Evolutionary conservation across 2,113 vertebrate genomes (phyloP), one percentile per base, ranked within the genome.

Genomic region (Mola mola): DNA sequence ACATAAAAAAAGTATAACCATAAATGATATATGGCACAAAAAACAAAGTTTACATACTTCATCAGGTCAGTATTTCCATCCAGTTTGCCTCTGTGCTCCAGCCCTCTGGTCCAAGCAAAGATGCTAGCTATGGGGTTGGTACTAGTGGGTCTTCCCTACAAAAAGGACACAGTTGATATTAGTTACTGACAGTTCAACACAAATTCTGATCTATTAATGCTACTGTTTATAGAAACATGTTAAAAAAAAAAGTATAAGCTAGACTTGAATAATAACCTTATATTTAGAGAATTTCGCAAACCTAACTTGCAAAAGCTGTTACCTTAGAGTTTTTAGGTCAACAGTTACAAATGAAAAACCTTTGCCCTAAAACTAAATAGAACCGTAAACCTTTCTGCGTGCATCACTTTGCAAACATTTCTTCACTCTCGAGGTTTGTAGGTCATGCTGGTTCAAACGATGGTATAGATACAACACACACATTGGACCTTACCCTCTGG

Each of bases 81-180:
- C 56, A 98, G 91, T 81, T 96, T 97, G 37, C 96, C 97, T 47
- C 97, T 85, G 82, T 98, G 97, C 64, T 96, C 95, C 81, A 98
- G 88, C 38, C 96, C 96, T 0, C 94, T 89, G 0, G 97, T 98
- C 97, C 97, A 98, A 19, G 96, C 97, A 8, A 98, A 98, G 84
- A 98, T 96, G 78, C 97, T 98, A 11, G 96, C 97, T 0, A 98
- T 98, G 25, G 96, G 96, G 82, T 98, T 98, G 13, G 96, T 98
- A 67, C 97, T 98, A 74, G 97, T 98, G 10, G 95, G 93, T 42
- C 84, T 92, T 6, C 96, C 97, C 97, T 98, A 65, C 13, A 61
- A 9, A 46, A 34, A 24, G 7, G 15, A 48, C 6, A 29, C 29
- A 29, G 29, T 20, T 21, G 31, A 8, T 3, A 0, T 46, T 21